These are phyloP conservation scores for Paraescarpia echinospica DNA, from an alignment of 1,140 invertebrate genomes.

Conservation along the genomic window DNA sequence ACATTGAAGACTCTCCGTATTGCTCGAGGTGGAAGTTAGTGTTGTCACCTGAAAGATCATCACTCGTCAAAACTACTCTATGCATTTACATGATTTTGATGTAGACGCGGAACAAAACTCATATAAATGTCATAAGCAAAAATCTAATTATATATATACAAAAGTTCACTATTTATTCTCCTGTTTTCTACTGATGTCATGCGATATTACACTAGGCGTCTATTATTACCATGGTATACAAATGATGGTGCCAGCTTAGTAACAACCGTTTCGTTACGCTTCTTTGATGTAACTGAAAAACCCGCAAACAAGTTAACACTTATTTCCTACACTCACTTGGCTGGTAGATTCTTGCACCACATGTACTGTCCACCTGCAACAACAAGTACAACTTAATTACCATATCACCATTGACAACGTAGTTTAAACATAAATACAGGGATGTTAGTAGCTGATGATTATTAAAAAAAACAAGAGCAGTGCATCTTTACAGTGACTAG, in stretches of 20 bases:
- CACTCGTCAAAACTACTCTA: neutral
- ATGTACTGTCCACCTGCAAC: neutral
- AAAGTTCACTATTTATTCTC: no score
- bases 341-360: neutral
- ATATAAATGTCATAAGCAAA: no score
- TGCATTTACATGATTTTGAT: constrained; percentile 59
- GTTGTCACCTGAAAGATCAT: constrained; percentile 67
- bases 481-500: no score
- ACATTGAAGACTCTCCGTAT: constrained; percentile 81
- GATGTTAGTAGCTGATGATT: neutral
- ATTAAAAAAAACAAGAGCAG: no score
- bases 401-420: neutral
- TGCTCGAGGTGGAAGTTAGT: constrained; percentile 92
- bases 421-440: neutral
- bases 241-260: no score
- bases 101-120: constrained; percentile 59
- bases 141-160: no score
- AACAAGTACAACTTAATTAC: neutral
- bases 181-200: no score
- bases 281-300: no score
- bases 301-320: no score
- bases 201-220: no score
- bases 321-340: neutral
- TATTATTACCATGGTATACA: no score
- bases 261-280: no score